These are phyloP conservation scores for Aphrophora alni DNA, from an alignment of 2,888 invertebrate genomes.

Conservation along the genomic window DNA sequence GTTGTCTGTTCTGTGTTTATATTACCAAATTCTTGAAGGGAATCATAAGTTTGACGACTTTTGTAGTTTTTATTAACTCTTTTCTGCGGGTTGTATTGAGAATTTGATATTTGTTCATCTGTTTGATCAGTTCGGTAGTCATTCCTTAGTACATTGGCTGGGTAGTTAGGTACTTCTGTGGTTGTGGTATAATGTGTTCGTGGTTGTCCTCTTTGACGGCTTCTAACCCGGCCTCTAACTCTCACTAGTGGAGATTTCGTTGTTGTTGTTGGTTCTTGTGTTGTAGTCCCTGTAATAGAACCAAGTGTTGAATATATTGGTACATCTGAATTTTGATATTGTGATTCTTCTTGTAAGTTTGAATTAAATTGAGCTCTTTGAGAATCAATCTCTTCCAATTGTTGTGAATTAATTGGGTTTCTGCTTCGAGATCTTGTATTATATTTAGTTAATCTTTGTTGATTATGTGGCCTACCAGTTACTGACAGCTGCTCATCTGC, in stretches of 20 bases:
- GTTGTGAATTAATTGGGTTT: neutral
- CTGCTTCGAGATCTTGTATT: conserved; percentile 27
- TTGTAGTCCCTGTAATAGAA: conserved; percentile 26
- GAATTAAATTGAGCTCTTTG: neutral
- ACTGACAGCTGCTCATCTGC: neutral
- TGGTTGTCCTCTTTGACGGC: conserved; percentile 21
- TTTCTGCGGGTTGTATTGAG: neutral
- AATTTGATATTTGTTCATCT: neutral
- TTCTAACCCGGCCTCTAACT: conserved; percentile 43
- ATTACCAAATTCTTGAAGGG: neutral
- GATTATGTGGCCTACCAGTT: conserved; percentile 27
- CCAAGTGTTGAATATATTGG: neutral
- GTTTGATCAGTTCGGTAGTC: neutral
- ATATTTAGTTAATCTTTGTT: conserved; percentile 34
- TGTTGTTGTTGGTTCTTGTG: conserved; percentile 38
- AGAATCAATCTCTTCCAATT: neutral
- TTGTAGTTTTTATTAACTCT: neutral
- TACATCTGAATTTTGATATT: neutral
- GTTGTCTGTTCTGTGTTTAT: neutral
- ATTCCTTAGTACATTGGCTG: neutral
- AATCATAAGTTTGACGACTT: neutral
- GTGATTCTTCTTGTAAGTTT: neutral
- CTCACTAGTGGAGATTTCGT: conserved; percentile 35
- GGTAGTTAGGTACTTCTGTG: conserved; percentile 45
- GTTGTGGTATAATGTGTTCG: conserved; percentile 32